A percentile compares a stretch with the other conserved stretches of the same genome.
These are phyloP conservation scores for Psophia crepitans DNA, from an alignment of 2,113 vertebrate genomes.

Conservation along the genomic window DNA sequence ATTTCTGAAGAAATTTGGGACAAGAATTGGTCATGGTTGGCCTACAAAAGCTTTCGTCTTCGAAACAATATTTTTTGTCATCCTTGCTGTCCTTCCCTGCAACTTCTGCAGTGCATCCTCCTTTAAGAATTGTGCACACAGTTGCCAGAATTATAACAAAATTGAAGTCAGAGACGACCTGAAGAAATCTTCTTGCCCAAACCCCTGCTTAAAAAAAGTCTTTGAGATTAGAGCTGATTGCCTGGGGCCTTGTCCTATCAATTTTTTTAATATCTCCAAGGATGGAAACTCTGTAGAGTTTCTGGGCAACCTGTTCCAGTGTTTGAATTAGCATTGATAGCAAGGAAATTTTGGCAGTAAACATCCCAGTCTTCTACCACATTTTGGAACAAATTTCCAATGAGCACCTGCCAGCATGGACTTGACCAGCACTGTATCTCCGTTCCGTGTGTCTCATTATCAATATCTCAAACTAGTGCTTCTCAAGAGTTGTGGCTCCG, in stretches of 20 bases:
- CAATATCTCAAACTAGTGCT: neutral
- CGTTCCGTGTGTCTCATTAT: neutral
- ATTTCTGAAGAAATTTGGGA: neutral
- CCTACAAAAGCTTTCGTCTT: neutral
- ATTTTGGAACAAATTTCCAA: neutral
- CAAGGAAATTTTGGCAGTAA: neutral
- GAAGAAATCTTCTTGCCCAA: neutral
- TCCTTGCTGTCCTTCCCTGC: neutral
- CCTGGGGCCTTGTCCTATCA: too few species aligned
- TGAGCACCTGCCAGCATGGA: neutral
- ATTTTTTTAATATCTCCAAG: neutral
- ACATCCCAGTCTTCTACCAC: neutral
- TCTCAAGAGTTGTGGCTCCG: neutral
- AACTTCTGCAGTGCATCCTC: neutral
- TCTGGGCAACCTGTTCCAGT: neutral
- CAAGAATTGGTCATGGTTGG: neutral
- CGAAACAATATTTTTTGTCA: neutral
- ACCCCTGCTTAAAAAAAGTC: neutral
- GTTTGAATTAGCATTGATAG: neutral
- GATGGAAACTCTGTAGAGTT: neutral
- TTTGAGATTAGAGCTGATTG: neutral
- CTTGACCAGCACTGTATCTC: neutral
- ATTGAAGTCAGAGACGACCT: neutral
- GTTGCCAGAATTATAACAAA: neutral
- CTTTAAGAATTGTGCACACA: neutral